Base-by-base conservation (phyloP, 2,888 invertebrate species). In the Coronaproctus castanopsis region DNA sequence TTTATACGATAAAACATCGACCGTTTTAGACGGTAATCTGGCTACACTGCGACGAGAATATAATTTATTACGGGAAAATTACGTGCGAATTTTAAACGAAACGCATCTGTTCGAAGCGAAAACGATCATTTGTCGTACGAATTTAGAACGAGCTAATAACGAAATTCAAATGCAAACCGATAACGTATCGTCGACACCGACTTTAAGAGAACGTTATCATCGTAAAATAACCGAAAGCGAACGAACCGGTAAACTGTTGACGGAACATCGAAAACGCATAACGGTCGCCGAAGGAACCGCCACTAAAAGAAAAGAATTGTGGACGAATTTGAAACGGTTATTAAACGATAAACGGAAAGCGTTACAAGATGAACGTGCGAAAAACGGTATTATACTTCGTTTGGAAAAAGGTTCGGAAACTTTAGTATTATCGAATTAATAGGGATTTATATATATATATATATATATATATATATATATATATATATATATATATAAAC, bases 1-100 rank as follows among this genome's bases (percentile, higher is more conserved):
- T 63, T 70, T 78, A 22, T 84, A 82, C 68, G 83, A 85, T 69
- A 78, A 81, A 2, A 77, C 80, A 58, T 76, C 80, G 52, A 75
- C 78, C 14, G 75, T 76, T 3, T 68, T 77, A 21, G 78, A 79
- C 63, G 74, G 74, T 3, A 59, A 55, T 21, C 24, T 59, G 18
- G 51, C 55, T 1, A 77, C 77, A 66, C 71, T 74, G 21, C 61
- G 61, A 22, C 63, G 63, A 51, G 64, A 63, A 59, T 55, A 59
- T 14, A 61, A 59, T 20, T 55, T 57, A 3, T 60, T 63, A 5
- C 50, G 55, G n/a, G 55, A 55, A 21, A 14, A 50, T 21, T 51
- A 55, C 20, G 24, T n/a, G 1, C 50, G 51, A 10, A 51, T 24
- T 5, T n/a, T 49, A 18, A 8, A 14, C 3, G 55, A 55, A 20